A percentile compares a stretch with the other conserved stretches of the same genome.
These are phyloP conservation scores for Anoura caudifer DNA, from an alignment of 2,113 vertebrate species.

Conservation along the genomic window DNA sequence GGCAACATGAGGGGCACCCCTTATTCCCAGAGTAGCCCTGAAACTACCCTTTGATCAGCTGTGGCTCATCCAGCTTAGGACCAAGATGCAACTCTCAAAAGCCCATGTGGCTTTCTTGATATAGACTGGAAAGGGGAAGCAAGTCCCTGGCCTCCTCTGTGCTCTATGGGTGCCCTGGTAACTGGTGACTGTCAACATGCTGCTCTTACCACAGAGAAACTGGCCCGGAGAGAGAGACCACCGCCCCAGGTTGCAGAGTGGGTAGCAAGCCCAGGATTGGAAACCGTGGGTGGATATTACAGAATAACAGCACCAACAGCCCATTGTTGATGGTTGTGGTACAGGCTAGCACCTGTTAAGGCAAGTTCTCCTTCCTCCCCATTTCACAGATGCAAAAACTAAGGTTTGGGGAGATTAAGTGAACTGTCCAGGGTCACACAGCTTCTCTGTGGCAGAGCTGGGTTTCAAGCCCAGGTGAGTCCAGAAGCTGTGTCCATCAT, in stretches of 20 bases:
- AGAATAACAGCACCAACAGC: background rate
- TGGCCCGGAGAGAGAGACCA: background rate
- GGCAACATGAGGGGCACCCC: background rate
- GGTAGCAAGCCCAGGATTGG: background rate
- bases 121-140: background rate
- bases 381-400: conserved; percentile 4
- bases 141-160: background rate
- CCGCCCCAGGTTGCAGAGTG: background rate
- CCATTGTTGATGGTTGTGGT: background rate
- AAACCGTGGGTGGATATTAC: background rate
- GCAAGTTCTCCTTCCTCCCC: background rate
- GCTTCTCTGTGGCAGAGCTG: background rate
- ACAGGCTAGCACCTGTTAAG: background rate
- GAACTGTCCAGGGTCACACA: background rate
- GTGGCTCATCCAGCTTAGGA: background rate
- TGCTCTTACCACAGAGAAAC: background rate
- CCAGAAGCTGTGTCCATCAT: background rate
- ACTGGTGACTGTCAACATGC: background rate
- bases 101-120: background rate
- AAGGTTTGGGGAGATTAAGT: background rate
- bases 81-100: background rate
- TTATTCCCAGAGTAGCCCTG: background rate
- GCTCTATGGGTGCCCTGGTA: background rate
- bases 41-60: background rate
- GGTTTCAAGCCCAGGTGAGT: background rate